A percentile compares a stretch with the other conserved stretches of the same genome.
These are phyloP conservation scores for Nebria ingens DNA, from an alignment of 1,140 invertebrate species.

Conservation along the genomic window DNA sequence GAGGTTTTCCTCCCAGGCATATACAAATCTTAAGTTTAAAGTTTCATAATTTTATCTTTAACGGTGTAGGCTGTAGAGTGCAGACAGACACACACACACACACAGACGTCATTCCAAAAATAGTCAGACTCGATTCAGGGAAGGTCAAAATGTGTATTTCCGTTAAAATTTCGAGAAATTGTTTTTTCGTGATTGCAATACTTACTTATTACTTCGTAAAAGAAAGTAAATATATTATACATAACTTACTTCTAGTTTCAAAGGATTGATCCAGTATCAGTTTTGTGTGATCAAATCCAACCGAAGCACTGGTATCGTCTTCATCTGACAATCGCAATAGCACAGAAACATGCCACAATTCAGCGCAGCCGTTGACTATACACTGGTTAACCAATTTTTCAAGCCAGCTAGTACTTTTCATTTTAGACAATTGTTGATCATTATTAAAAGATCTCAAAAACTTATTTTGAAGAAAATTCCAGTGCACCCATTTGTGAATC, in stretches of 20 bases:
- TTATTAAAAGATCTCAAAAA: not conserved
- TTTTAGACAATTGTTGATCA: not conserved
- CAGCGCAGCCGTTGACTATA: conserved; percentile 49
- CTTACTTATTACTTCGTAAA: no score
- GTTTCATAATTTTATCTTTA: no score
- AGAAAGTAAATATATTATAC: no score
- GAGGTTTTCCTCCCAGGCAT: no score
- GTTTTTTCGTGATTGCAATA: no score
- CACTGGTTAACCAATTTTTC: conserved; percentile 40
- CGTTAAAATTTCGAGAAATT: no score
- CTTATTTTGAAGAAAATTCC: conserved; percentile 30
- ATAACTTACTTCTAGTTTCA: conserved; percentile 43
- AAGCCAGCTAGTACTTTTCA: conserved; percentile 14
- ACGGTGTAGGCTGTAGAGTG: no score
- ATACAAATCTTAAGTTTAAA: no score
- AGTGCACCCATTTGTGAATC: conserved; percentile 44
- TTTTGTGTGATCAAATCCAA: conserved; percentile 49
- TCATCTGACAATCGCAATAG: conserved; percentile 38
- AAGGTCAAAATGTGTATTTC: no score
- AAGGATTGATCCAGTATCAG: conserved; percentile 48
- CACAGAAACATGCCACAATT: conserved; percentile 46
- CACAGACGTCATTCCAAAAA: no score
- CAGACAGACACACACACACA: no score
- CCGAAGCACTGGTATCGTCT: conserved; percentile 37
- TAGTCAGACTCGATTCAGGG: no score